These are phyloP conservation scores for Hozukius guyotensis DNA, from an alignment of 2,797 vertebrate species.

Conservation along the genomic window DNA sequence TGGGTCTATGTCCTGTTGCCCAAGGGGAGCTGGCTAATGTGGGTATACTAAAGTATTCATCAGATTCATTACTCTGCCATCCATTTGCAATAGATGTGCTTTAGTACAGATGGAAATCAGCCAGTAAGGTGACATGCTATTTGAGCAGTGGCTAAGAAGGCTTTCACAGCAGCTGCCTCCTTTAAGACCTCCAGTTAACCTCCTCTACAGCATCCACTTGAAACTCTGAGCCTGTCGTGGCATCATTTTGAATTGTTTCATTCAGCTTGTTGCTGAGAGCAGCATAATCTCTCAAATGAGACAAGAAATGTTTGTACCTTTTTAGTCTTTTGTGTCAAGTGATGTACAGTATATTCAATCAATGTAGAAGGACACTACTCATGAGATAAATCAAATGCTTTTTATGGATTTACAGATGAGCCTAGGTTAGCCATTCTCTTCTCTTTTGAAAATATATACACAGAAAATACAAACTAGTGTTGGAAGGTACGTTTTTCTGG, in stretches of 20 bases:
- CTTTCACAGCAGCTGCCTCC: slow-evolving; percentile 31
- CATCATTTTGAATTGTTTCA: slow-evolving; percentile 22
- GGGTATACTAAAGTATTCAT: slow-evolving; percentile 55
- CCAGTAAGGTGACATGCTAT: slow-evolving; percentile 38
- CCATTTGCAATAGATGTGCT: slow-evolving; percentile 47
- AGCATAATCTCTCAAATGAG: slow-evolving; percentile 1
- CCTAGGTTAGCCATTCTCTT: background rate
- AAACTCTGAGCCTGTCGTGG: slow-evolving; percentile 23
- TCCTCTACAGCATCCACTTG: slow-evolving; percentile 15
- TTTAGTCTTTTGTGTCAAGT: background rate
- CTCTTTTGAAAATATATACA: slow-evolving; percentile 1
- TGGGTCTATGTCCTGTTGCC: slow-evolving; percentile 25
- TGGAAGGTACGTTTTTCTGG: background rate
- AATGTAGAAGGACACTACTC: background rate
- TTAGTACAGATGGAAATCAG: slow-evolving; percentile 46
- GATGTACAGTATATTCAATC: background rate
- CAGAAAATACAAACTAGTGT: background rate
- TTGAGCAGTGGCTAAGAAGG: slow-evolving; percentile 10
- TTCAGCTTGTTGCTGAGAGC: slow-evolving; percentile 9
- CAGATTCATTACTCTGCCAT: slow-evolving; percentile 52
- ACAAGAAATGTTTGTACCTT: background rate
- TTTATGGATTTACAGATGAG: background rate
- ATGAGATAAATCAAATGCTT: background rate
- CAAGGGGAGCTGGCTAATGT: slow-evolving; percentile 15
- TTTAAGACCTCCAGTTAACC: slow-evolving; percentile 46